Percentiles rank a stretch among this genome's conserved stretches.
Conservation (phyloP, 2,797 vertebrate genomes). For the Sebastes baramenuke region DNA sequence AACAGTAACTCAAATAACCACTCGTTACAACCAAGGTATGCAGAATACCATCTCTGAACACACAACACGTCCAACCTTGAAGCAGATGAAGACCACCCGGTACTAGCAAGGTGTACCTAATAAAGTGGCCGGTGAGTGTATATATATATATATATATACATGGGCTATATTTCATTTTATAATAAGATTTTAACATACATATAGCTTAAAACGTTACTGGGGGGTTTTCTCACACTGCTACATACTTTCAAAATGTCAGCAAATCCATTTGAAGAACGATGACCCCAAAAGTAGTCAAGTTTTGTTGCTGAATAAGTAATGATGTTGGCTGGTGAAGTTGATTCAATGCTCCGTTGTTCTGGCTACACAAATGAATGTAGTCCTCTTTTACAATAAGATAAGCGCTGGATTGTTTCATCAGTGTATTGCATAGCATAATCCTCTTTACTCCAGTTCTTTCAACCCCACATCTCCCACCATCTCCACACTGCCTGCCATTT, state of each 20-base stretch:
- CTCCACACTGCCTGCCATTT: not conserved
- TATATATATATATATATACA: not conserved
- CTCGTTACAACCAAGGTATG: too few species aligned
- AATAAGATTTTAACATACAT: not conserved
- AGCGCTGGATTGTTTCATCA: constrained; percentile 31
- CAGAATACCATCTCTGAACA: too few species aligned
- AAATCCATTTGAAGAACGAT: not conserved
- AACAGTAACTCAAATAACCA: too few species aligned
- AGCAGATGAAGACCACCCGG: too few species aligned
- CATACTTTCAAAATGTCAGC: not conserved
- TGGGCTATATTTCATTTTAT: not conserved
- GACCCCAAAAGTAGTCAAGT: not conserved
- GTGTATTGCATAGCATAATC: constrained; percentile 40
- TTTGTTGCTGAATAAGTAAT: not conserved
- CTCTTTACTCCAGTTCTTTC: constrained; percentile 32
- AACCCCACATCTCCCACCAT: not conserved
- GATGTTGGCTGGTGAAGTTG: not conserved
- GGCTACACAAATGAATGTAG: constrained; percentile 8
- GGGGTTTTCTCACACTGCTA: not conserved
- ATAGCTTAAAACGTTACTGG: not conserved
- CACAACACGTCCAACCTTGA: too few species aligned
- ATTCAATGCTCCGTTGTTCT: not conserved
- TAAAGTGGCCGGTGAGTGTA: not conserved
- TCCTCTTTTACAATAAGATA: constrained; percentile 20
- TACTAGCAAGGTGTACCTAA: too few species aligned